Conservation (phyloP, 2,888 invertebrate species). For the Pseudolycoriella hygida region DNA sequence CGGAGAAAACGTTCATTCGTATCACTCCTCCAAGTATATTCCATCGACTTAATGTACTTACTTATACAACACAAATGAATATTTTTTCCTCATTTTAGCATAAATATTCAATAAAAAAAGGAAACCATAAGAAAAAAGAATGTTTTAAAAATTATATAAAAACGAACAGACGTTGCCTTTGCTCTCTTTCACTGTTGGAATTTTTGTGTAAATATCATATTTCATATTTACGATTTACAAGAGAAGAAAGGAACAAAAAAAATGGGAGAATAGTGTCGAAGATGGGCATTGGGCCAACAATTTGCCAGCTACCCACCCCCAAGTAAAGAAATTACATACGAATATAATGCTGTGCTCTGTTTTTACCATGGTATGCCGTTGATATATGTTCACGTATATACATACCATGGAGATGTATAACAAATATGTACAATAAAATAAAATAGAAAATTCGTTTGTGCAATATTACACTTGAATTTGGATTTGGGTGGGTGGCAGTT, state of each 20-base stretch:
- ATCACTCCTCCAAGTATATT: too few species aligned
- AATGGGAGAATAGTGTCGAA: not conserved
- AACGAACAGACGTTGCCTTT: not conserved
- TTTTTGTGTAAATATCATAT: constrained; percentile 1
- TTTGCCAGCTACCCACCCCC: not conserved
- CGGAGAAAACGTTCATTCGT: too few species aligned
- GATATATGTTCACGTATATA: too few species aligned
- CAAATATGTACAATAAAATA: too few species aligned
- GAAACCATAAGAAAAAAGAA: too few species aligned
- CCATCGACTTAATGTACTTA: too few species aligned
- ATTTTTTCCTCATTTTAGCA: too few species aligned
- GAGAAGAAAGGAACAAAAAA: not conserved
- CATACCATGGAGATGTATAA: too few species aligned
- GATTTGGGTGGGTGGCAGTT: not conserved
- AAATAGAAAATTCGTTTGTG: not conserved
- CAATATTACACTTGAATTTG: not conserved
- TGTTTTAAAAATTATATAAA: not conserved
- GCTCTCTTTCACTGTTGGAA: not conserved
- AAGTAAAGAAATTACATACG: not conserved
- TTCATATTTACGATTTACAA: not conserved
- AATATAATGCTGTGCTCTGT: too few species aligned
- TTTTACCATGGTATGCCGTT: too few species aligned
- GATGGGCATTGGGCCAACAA: not conserved
- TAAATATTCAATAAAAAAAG: too few species aligned
- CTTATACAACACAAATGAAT: too few species aligned